Percentiles rank a stretch among this genome's conserved stretches.
phyloP scores from a whole-genome alignment of 2,797 vertebrate genomes.

The Tokudaia muenninki region DNA sequence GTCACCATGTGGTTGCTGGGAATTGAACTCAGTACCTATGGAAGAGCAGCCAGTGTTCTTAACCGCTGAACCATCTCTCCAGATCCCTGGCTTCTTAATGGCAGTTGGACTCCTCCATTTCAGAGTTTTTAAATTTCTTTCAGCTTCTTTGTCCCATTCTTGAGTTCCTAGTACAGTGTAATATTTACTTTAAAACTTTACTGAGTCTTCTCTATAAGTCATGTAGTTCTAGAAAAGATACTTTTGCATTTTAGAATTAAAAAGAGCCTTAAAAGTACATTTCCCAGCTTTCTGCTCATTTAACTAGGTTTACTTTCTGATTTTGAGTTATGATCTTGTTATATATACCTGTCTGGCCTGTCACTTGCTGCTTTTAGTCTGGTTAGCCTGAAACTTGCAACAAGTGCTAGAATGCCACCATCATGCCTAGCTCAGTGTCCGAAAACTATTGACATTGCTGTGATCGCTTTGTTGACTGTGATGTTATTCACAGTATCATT shows the following conservation, averaged over 20 bases:
- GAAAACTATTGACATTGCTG: constrained; percentile 8
- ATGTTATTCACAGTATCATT: not conserved
- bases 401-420: not conserved
- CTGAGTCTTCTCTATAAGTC: not conserved
- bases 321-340: not conserved
- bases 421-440: not conserved
- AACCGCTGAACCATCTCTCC: not conserved
- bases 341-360: not conserved
- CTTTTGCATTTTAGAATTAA: not conserved
- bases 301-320: not conserved
- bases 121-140: not conserved
- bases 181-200: constrained; percentile 18
- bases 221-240: not conserved
- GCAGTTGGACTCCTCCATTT: not conserved
- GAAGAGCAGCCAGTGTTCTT: not conserved
- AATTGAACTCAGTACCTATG: not conserved
- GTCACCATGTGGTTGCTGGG: not conserved
- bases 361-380: not conserved
- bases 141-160: not conserved
- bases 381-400: not conserved
- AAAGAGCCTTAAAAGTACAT: not conserved
- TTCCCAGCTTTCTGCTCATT: constrained; percentile 1
- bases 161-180: not conserved
- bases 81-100: not conserved
- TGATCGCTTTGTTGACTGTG: not conserved